phyloP scores from a whole-genome alignment of 2,113 vertebrate species.

The Apaloderma vittatum region DNA sequence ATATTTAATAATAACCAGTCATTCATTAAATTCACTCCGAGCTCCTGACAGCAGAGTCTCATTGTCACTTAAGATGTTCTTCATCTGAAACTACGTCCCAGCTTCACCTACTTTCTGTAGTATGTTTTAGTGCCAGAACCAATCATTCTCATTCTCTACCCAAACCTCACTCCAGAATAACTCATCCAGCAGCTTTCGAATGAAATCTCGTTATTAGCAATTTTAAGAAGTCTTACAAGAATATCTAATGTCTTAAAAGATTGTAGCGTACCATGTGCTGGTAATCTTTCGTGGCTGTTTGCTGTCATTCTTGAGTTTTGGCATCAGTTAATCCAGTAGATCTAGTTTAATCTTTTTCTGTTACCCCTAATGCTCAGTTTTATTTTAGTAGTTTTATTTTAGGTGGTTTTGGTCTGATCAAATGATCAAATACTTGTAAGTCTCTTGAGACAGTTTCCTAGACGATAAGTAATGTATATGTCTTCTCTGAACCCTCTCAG shows the following conservation, averaged over 20 bases:
- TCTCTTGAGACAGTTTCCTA: neutral
- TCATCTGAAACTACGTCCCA: neutral
- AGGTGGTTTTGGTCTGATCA: neutral
- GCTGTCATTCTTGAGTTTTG: neutral
- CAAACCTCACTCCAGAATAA: neutral
- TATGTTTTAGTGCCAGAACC: neutral
- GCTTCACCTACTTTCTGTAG: neutral
- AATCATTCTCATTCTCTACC: neutral
- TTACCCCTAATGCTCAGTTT: neutral
- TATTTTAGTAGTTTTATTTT: neutral
- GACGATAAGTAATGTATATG: neutral
- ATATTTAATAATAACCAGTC: neutral
- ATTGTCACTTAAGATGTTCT: neutral
- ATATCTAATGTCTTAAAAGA: neutral
- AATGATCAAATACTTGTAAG: neutral
- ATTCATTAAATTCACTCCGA: slow-evolving; percentile 6
- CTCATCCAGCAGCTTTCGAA: neutral
- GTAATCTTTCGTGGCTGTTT: neutral
- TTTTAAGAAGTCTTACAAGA: neutral
- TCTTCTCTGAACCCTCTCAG: neutral
- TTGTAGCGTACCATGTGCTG: neutral
- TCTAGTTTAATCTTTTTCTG: neutral
- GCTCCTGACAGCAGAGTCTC: neutral
- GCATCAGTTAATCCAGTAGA: neutral
- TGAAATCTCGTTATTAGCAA: neutral